Base-by-base conservation (phyloP, 2,113 vertebrate genomes). In the Lanius collurio region DNA sequence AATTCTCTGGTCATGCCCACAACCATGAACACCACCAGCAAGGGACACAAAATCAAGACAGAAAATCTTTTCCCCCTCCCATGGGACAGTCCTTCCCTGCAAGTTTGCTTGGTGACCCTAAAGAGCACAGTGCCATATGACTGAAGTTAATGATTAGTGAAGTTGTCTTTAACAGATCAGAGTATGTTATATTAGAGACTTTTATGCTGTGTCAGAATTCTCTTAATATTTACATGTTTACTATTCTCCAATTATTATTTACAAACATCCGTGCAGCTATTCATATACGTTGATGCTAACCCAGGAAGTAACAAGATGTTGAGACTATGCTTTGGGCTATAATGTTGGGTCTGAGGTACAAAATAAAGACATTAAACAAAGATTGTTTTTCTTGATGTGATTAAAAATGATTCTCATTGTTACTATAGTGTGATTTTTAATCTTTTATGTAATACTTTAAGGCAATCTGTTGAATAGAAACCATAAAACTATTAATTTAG, bases 401-500 rank as follows among this genome's bases (percentile, higher is more conserved):
- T 83, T 71, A 81, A 63, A 88, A 75, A 33, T 59, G 39, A 57
- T 83, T 76, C 47, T 37, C 9, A 55, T 90, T 94, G 55, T 89
- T 95, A 24, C 22, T 63, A 22, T 49, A 90, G 33, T 39, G 71
- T 69, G 33, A 4, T 3, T 82, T 86, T 91, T 84, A 92, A 92
- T 91, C 57, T 86, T 94, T 79, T 70, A 27, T 90, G 26, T 64
- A 70, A 90, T 87, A 68, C 33, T 91, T 94, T 42, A 71, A 82
- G 56, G 39, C 71, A 90, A 90, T 92, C 39, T 89, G 49, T 63
- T 76, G 23, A 95, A 90, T 67, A 86, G 62, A 59, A 75, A 69
- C 46, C 1, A 6, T 87, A 90, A 79, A 57, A 16, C 26, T 85
- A 81, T 92, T 94, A 96, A 93, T 94, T 93, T 91, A 80, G 33